Evolutionary conservation across 2,797 vertebrate species (phyloP), one percentile per base, ranked within the genome.

Genomic region (Clarias laeviceps): DNA sequence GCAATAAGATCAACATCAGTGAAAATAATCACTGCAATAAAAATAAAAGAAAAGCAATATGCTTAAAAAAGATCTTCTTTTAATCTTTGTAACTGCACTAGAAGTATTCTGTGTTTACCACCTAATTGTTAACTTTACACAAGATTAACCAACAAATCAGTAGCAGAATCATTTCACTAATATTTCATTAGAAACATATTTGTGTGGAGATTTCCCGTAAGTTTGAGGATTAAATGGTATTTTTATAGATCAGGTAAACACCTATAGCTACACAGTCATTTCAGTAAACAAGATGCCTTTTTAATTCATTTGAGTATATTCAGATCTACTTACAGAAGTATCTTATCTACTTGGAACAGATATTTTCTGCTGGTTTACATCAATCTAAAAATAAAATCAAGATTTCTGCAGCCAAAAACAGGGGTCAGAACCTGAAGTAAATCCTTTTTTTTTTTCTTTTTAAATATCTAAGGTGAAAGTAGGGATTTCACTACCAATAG

Each of bases 271-370:
- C 11, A 74, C 72, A 17, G 0, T 56, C n/a, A n/a, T 54, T 27
- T 59, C 34, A 18, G 0, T 77, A 76, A 24, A 78, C 34, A 61
- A 6, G 11, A 59, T 78, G 29, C 56, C 4, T 24, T 34, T 59
- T 59, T 12, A 77, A 59, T 77, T 50, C 20, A 17, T 76, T 34
- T 50, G 14, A 8, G 57, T 34, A 61, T 5, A 78, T 78, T 78
- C 56, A 78, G 18, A 61, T 20, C 5, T 11, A 61, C 74, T 61
- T 59, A 37, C 29, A 59, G 29, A 59, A 61, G 74, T 37, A 61
- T 78, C 56, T 78, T 78, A 61, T 78, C 32, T 78, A 37, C 56
- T 59, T 78, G 29, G 74, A 61, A 78, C 24, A 78, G 54, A 37
- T 24, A 59, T 61, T 78, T 59, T 61, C 29, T 1, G 8, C 56